A percentile compares a stretch with the other conserved stretches of the same genome.
Conservation (phyloP, 1,140 invertebrate species). For the Drosophila trapezifrons region DNA sequence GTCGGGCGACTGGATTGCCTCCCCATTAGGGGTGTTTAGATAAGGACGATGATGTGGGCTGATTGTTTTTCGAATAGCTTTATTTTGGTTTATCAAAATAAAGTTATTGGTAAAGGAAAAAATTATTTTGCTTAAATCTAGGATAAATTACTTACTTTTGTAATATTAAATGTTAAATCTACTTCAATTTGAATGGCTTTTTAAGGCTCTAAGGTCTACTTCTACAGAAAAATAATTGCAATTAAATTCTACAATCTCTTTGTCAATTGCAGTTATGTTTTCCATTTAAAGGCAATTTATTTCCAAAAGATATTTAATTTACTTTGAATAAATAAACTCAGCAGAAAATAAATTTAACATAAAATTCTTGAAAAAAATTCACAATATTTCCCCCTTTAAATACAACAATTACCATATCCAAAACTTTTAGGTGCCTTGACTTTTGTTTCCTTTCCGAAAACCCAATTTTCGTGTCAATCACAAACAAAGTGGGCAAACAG, state of each 20-base stretch:
- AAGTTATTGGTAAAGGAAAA: constrained; percentile 14
- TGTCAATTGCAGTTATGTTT: not conserved
- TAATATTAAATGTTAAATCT: not conserved
- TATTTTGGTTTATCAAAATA: constrained; percentile 9
- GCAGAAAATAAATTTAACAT: too few relatives aligned
- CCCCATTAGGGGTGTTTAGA: constrained; percentile 33
- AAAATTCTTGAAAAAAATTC: not conserved
- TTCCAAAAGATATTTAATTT: not conserved
- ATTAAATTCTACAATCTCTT: not conserved
- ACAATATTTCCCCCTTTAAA: not conserved
- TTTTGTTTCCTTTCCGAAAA: constrained; percentile 7
- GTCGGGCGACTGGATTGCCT: constrained; percentile 22
- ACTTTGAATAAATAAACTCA: too few relatives aligned
- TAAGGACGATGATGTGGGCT: constrained; percentile 67
- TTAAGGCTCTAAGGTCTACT: too few relatives aligned
- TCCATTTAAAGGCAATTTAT: not conserved
- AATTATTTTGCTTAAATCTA: not conserved
- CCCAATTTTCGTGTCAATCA: constrained; percentile 49
- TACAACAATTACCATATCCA: constrained; percentile 1
- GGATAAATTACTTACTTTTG: not conserved
- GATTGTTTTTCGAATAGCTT: constrained; percentile 13
- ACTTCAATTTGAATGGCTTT: too few relatives aligned
- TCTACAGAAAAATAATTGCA: not conserved
- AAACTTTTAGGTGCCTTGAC: not conserved
- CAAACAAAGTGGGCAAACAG: constrained; percentile 29